Evolutionary conservation across 2,888 invertebrate species (phyloP).

Genomic region (Lamproptera curius): DNA sequence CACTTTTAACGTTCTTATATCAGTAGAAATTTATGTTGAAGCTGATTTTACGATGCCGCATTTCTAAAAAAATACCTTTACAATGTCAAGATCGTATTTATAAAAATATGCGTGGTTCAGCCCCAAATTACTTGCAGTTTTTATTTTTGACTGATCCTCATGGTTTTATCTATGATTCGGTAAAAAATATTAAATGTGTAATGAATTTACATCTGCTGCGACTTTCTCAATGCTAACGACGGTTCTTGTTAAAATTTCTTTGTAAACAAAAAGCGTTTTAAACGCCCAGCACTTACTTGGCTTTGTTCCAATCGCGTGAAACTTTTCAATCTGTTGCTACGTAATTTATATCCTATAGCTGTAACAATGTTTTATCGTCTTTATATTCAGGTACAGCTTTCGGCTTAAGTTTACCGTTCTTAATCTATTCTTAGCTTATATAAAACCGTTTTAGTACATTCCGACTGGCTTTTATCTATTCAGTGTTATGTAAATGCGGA

Average conservation of each 20-base stretch:
- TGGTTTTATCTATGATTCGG: no score
- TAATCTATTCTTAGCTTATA: constrained; percentile 18
- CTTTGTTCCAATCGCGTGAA: constrained; percentile 9
- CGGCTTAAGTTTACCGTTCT: constrained; percentile 5
- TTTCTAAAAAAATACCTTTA: no score
- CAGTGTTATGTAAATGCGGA: constrained; percentile 16
- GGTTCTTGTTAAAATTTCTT: neutral
- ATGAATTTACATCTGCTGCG: no score
- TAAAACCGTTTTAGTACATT: constrained; percentile 28
- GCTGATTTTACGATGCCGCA: no score
- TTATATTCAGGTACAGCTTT: constrained; percentile 1
- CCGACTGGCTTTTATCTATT: constrained; percentile 33
- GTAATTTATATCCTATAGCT: constrained; percentile 12
- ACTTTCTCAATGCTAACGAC: no score
- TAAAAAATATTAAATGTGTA: no score
- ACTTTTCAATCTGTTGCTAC: constrained; percentile 8
- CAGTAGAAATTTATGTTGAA: no score
- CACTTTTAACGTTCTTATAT: no score
- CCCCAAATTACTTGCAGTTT: no score
- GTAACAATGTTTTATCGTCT: constrained; percentile 15
- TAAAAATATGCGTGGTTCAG: no score
- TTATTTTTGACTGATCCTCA: no score
- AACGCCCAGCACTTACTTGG: constrained; percentile 8
- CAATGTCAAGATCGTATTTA: no score
- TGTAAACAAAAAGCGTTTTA: constrained; percentile 13